These are phyloP conservation scores for Hemiscyllium ocellatum DNA, from an alignment of 2,113 vertebrate species.

Conservation along the genomic window DNA sequence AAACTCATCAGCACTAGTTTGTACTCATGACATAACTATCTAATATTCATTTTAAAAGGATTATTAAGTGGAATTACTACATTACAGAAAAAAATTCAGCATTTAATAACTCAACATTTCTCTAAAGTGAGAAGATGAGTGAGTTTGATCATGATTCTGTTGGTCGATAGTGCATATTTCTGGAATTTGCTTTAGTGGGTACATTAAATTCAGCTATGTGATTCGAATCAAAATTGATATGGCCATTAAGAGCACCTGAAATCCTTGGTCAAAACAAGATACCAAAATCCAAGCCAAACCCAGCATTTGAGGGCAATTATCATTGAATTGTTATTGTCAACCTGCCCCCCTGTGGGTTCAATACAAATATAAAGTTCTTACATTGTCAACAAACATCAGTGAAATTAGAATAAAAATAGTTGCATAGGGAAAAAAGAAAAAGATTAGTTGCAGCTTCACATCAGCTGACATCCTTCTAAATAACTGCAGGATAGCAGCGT, in stretches of 20 bases:
- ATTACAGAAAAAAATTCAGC: background rate
- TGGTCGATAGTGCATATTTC: background rate
- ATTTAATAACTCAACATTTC: background rate
- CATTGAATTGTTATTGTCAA: background rate
- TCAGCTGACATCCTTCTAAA: background rate
- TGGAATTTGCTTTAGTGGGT: background rate
- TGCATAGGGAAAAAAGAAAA: background rate
- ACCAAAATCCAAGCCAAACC: background rate
- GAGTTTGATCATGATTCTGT: background rate
- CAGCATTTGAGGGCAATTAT: background rate
- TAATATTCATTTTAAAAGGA: background rate
- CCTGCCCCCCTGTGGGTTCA: background rate
- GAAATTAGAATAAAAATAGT: background rate
- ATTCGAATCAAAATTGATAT: background rate
- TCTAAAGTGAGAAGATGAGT: background rate
- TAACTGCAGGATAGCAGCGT: background rate
- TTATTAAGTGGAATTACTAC: background rate
- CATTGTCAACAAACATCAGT: background rate
- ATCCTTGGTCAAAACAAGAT: background rate
- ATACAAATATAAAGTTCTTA: background rate
- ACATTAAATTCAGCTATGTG: background rate
- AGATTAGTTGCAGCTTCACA: constrained; percentile 5
- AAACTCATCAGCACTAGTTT: background rate
- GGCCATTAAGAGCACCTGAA: background rate
- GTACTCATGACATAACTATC: background rate